These are phyloP conservation scores for Ladona fulva DNA, from an alignment of 1,140 invertebrate genomes.

Conservation along the genomic window DNA sequence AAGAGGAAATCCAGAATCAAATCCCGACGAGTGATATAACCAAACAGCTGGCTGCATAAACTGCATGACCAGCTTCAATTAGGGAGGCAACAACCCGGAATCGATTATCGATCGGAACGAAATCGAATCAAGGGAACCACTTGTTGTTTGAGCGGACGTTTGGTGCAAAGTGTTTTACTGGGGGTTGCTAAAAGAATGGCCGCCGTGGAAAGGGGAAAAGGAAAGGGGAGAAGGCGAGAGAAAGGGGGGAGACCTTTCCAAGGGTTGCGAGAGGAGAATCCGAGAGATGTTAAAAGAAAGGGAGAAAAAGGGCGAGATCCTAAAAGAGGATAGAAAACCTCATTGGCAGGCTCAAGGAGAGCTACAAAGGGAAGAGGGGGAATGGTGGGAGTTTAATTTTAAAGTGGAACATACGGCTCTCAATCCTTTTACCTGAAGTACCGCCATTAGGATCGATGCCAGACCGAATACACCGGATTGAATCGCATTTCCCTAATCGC, in stretches of 20 bases:
- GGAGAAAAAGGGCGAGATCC: no score
- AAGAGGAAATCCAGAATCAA: no score
- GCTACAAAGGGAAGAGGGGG: background rate
- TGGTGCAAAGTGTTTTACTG: background rate
- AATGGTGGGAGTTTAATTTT: no score
- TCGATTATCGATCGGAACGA: background rate
- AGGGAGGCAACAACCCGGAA: background rate
- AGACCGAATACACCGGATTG: background rate
- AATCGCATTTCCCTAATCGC: background rate
- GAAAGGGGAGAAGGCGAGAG: background rate
- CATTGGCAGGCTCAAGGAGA: no score
- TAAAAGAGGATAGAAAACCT: no score
- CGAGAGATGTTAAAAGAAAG: no score
- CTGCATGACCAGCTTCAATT: background rate
- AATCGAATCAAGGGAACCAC: background rate
- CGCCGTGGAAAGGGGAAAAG: background rate
- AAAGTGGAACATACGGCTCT: background rate
- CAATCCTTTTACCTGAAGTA: background rate
- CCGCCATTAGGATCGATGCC: background rate
- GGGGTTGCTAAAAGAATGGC: background rate
- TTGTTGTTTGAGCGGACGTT: background rate
- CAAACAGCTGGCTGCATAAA: background rate
- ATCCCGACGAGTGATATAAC: no score
- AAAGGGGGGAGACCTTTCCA: no score
- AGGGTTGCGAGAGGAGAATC: no score